These are phyloP conservation scores for Prunella himalayana DNA, from an alignment of 2,113 vertebrate species.

Conservation along the genomic window DNA sequence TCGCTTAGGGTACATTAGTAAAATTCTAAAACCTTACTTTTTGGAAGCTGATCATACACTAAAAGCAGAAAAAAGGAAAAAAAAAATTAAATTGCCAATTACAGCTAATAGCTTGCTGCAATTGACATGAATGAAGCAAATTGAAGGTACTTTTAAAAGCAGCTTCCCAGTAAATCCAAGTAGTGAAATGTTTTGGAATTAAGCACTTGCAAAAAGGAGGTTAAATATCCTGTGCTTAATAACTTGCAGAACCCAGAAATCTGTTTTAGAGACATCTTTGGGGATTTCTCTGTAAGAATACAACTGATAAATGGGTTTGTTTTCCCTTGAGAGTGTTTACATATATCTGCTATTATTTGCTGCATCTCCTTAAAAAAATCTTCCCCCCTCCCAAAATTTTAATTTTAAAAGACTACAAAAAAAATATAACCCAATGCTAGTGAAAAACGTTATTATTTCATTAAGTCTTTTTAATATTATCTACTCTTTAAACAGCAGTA, in stretches of 20 bases:
- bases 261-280: slow-evolving; percentile 23
- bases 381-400: neutral
- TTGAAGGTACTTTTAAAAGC: slow-evolving; percentile 32
- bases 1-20: neutral
- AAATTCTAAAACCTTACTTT: slow-evolving; percentile 9
- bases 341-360: neutral
- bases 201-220: slow-evolving; percentile 31
- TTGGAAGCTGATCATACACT: slow-evolving; percentile 5
- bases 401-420: neutral
- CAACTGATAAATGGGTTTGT: slow-evolving; percentile 22
- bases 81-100: slow-evolving; percentile 41
- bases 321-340: neutral
- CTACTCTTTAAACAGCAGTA: neutral
- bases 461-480: neutral
- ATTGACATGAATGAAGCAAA: slow-evolving; percentile 17
- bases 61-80: neutral
- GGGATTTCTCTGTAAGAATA: slow-evolving; percentile 13
- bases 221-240: slow-evolving; percentile 39
- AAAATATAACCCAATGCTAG: neutral
- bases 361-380: neutral
- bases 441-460: neutral
- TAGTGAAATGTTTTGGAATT: slow-evolving; percentile 28
- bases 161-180: slow-evolving; percentile 37
- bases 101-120: slow-evolving; percentile 47
- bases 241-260: neutral